Conservation (phyloP, 2,797 vertebrate genomes). For the Sternotherus odoratus region DNA sequence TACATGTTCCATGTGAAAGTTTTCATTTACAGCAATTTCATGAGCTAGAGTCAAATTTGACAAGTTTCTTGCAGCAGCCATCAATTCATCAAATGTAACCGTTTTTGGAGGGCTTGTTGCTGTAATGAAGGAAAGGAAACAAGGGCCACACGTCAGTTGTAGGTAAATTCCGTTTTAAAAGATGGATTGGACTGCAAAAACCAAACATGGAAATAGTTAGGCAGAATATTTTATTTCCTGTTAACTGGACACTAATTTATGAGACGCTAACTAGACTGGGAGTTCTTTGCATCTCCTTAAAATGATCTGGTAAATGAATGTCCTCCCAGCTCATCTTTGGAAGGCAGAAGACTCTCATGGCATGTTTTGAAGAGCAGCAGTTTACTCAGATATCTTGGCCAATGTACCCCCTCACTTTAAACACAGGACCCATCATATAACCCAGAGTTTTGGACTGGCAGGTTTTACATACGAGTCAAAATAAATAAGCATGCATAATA, state of each 20-base stretch:
- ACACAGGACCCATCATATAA: neutral
- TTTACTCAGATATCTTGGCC: neutral
- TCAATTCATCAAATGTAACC: conserved; percentile 90
- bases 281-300: conserved; percentile 44
- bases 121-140: conserved; percentile 41
- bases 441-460: neutral
- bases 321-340: conserved; percentile 47
- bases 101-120: conserved; percentile 91
- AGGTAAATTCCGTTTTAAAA: neutral
- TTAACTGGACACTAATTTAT: neutral
- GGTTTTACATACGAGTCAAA: neutral
- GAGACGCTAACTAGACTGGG: conserved; percentile 4
- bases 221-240: neutral
- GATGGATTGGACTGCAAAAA: neutral
- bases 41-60: conserved; percentile 90
- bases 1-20: conserved; percentile 86
- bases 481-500: neutral
- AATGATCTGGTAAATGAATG: conserved; percentile 6
- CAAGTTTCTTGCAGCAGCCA: conserved; percentile 89
- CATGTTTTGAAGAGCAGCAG: neutral
- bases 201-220: neutral
- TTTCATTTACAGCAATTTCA: conserved; percentile 90
- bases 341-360: neutral
- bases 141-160: conserved; percentile 1
- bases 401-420: neutral